Evolutionary conservation across 2,797 vertebrate species (phyloP), one percentile per base, ranked within the genome.

Genomic region (Sphenodon punctatus): DNA sequence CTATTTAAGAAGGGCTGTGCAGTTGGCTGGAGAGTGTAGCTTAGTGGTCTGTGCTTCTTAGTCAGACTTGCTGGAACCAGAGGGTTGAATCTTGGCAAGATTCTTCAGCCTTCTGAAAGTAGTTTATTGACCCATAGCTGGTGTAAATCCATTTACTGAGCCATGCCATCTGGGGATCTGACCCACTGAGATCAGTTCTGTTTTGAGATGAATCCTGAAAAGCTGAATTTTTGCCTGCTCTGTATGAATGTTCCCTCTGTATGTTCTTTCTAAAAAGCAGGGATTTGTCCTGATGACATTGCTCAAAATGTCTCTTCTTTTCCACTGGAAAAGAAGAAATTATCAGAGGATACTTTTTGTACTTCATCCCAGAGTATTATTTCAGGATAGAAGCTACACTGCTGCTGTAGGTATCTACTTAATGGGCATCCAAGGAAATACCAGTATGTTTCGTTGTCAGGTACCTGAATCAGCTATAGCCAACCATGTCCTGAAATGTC

Each of bases 11-110:
- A n/a, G 42, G 48, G 17, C 27, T 77, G 80, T 64, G 7, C 30
- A 51, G 49, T 25, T 42, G 66, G 39, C 51, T 7, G 17, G 4
- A 14, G 74, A 53, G 53, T n/a, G 80, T 22, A 43, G 19, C 20
- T 17, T 45, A 45, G 68, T 66, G 43, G 41, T 43, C 75, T 76
- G n/a, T 12, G 2, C 4, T 20, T 46, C 53, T 36, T 17, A 19
- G 10, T 41, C 69, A 80, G 51, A 25, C 83, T 88, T 51, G 88
- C 59, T 27, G 76, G 30, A 27, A 23, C 22, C 27, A 25, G 63
- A 36, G 4, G 43, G 56, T 8, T 48, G 20, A n/a, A 68, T n/a
- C 51, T 74, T 48, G 17, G 32, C 56, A 53, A 3, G 0, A 0
- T 38, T 80, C 3, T 4, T 19, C 22, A 53, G n/a, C 63, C 71